Evolutionary conservation across 2,113 vertebrate species (phyloP), one percentile per base, ranked within the genome.

Genomic region (Oryzias woworae): DNA sequence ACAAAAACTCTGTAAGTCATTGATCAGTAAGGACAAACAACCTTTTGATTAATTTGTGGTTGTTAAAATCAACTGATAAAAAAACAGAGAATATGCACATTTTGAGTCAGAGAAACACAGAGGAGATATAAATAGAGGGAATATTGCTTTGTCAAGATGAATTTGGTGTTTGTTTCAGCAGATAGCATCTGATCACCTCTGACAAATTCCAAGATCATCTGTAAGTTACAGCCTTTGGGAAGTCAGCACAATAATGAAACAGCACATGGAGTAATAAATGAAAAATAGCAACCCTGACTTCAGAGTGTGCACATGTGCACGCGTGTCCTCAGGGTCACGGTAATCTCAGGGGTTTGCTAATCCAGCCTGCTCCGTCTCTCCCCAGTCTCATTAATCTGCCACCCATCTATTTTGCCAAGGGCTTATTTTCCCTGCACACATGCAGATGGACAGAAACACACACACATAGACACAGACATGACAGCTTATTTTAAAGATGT

Each of bases 301-400:
- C 60, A 67, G 53, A 50, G 56, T 4, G 55, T 28, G 64, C 28
- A 13, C 50, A 66, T 18, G 17, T 57, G 51, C 28, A 13, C 36
- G 59, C 56, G 44, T 78, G 20, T 63, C 50, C 31, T 66, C 20
- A 28, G 66, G 53, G 71, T 76, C 42, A 47, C 18, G 22, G 45
- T 85, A 80, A 83, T 82, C 83, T 84, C 78, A 66, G 49, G 62
- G 77, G 72, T 76, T 75, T 78, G 51, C 66, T 85, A 87, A 82
- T 82, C 81, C 79, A 80, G 45, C 58, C 24, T 45, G 52, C 71
- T 85, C 71, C 78, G 72, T 81, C 59, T 66, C 59, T 85, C 85
- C 80, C 80, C 58, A 67, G 72, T 63, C 84, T 85, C 75, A 81
- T 83, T 85, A 80, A 75, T 80, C 73, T 76, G 58, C 61, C 71